Evolutionary conservation across 2,113 vertebrate genomes (phyloP).

Genomic region (Rhinoptilus africanus): DNA sequence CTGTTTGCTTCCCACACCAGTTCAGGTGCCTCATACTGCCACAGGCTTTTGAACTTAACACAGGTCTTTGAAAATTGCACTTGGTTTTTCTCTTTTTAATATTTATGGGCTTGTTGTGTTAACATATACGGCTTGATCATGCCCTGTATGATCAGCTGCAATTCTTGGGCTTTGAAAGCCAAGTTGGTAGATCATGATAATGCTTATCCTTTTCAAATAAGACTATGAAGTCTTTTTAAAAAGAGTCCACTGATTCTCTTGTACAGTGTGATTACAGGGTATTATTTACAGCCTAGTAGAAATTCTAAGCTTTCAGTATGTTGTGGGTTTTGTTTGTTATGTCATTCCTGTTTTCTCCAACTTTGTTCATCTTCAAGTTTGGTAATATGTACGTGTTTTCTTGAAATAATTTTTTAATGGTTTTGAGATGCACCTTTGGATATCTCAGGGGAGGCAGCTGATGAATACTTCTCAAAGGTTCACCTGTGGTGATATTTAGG

Average conservation of each 20-base stretch:
- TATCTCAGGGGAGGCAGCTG: neutral
- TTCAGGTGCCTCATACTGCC: neutral
- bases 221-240: neutral
- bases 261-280: neutral
- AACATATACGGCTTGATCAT: neutral
- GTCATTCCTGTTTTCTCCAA: neutral
- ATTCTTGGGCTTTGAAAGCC: neutral
- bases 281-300: neutral
- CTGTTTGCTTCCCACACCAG: neutral
- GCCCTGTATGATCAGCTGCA: neutral
- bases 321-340: neutral
- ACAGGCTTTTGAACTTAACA: neutral
- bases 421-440: neutral
- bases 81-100: neutral
- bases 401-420: neutral
- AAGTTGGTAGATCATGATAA: neutral
- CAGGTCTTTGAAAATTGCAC: neutral
- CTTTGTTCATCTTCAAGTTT: neutral
- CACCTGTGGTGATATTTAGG: neutral
- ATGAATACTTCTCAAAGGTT: neutral
- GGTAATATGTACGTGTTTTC: neutral
- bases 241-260: neutral
- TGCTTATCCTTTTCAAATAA: neutral
- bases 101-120: neutral
- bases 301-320: neutral